Conservation (phyloP, 2,888 invertebrate genomes). For the Alloplasta piceator region DNA sequence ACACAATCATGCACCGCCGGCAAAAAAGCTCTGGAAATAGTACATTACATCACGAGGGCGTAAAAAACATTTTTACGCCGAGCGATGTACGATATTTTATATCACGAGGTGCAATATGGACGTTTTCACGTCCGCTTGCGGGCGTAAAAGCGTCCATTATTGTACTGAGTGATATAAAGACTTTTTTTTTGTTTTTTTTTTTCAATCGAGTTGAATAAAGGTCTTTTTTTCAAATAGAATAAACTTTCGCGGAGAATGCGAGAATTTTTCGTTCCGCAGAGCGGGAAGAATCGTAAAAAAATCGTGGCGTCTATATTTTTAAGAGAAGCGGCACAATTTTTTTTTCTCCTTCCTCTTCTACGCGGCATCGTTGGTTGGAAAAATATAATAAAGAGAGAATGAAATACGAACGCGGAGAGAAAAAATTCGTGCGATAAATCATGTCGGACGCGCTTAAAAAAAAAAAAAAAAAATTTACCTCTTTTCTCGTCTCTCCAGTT, state of each 20-base stretch:
- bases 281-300: constrained; percentile 56
- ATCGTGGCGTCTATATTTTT: constrained; percentile 47
- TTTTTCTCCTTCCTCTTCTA: too few species aligned
- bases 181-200: too few species aligned
- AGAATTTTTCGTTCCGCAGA: constrained; percentile 19
- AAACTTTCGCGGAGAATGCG: constrained; percentile 40
- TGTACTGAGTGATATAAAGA: too few species aligned
- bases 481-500: not conserved
- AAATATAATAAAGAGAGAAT: constrained; percentile 38
- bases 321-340: constrained; percentile 26
- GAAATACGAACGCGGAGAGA: constrained; percentile 51
- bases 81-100: too few species aligned
- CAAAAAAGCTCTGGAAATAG: constrained; percentile 20
- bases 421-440: constrained; percentile 56
- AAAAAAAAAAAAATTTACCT: too few species aligned
- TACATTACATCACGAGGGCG: too few species aligned
- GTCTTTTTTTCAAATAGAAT: too few species aligned
- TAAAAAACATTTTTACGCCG: too few species aligned
- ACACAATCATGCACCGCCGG: constrained; percentile 54
- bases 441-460: constrained; percentile 37
- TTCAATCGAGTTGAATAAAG: too few species aligned
- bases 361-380: constrained; percentile 11
- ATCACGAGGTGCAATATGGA: too few species aligned
- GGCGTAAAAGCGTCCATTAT: too few species aligned
- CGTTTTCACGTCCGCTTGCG: too few species aligned